Evolutionary conservation across 2,113 vertebrate species (phyloP).

Genomic region (Megaleporinus macrocephalus): DNA sequence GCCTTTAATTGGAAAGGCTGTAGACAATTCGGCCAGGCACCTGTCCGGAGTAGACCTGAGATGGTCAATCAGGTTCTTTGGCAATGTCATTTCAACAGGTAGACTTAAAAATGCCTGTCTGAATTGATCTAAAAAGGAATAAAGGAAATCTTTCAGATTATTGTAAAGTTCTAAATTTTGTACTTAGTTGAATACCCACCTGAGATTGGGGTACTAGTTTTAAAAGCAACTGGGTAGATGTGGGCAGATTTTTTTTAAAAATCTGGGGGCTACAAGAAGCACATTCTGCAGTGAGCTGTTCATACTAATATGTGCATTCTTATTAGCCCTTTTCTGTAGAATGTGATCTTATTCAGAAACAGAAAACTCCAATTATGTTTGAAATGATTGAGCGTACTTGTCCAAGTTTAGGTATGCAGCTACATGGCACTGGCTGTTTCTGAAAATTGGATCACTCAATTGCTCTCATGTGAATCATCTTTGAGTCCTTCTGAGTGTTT

Average conservation of each 20-base stretch:
- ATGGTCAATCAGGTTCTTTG: neutral
- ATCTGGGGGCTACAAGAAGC: neutral
- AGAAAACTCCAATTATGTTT: neutral
- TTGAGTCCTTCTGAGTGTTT: neutral
- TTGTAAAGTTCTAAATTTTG: neutral
- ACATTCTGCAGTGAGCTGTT: neutral
- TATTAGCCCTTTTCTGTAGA: too few species aligned
- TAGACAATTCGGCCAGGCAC: neutral
- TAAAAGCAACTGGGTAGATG: neutral
- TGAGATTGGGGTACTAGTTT: neutral
- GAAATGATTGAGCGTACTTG: neutral
- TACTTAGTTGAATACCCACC: neutral
- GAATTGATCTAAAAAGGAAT: neutral
- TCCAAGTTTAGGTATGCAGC: neutral
- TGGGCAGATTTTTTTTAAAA: neutral
- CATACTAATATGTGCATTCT: neutral
- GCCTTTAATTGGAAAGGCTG: slow-evolving; percentile 10
- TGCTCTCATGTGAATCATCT: neutral
- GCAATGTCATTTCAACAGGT: neutral
- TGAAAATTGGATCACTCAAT: neutral
- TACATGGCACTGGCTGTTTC: neutral
- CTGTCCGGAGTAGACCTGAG: slow-evolving; percentile 4
- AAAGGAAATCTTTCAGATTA: neutral
- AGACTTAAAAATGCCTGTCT: neutral
- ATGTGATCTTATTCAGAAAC: too few species aligned